Base-by-base conservation (phyloP, 1,140 invertebrate species). In the Stratiolaelaps scimitus region DNA sequence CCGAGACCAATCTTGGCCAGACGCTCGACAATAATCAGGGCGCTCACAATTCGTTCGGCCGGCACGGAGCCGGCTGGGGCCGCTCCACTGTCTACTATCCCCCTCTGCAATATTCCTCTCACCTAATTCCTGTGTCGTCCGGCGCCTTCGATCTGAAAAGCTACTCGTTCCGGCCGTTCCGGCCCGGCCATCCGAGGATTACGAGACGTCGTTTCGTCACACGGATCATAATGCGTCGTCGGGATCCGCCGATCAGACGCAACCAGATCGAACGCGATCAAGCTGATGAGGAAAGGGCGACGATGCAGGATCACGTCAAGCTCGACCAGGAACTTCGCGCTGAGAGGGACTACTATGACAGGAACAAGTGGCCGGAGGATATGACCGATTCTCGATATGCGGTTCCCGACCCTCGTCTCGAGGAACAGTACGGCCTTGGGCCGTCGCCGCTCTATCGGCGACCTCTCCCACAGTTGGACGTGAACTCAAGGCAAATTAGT, bases 41-140 rank as follows among this genome's bases (percentile, higher is more conserved):
- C 2, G 15, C 53, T 4, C 20, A 60, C 10, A 60, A 60, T 26
- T 60, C 15, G 2, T 60, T 60, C 23, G 23, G 1, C 6, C 15
- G 53, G n/a, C 15, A 60, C 2, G 53, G 53, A 17, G 2, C 23
- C 53, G 53, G 15, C 15, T 60, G 53, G 53, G 53, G 23, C 26
- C 53, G 53, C 26, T 60, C 53, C 15, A 60, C 53, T 15, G 53
- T 60, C 23, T 60, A 60, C 10, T 60, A 60, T 10, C 1, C 53
- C 26, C 23, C 53, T 15, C 26, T 60, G 53, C 26, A 60, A 26
- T 60, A 60, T 26, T 60, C 53, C 1, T 60, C 53, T 29, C 53
- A 60, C 20, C 34, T 60, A 10, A 26, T 60, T 17, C 53, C 53
- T 1, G 13, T 23, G 20, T 15, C 53, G 17, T 60, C 53, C 2